Conservation (phyloP, 2,113 vertebrate species). For the Aix galericulata region DNA sequence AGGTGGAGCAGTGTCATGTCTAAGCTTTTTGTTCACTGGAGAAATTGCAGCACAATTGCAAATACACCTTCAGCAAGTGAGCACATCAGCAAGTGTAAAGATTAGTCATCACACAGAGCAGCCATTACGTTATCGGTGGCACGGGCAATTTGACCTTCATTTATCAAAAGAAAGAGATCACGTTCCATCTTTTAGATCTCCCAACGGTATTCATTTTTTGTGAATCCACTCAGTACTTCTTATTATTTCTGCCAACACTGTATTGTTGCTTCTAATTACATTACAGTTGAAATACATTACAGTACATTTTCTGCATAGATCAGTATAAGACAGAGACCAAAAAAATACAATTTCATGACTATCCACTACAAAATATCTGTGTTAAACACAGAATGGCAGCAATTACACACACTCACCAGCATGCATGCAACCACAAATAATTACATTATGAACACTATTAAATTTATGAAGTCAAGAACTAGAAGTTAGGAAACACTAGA, state of each 20-base stretch:
- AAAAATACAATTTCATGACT: background rate
- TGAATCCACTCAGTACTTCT: background rate
- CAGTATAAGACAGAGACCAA: background rate
- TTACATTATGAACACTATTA: background rate
- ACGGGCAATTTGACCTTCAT: background rate
- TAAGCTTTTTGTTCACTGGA: background rate
- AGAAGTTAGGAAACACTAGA: background rate
- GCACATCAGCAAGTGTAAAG: background rate
- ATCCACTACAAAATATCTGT: background rate
- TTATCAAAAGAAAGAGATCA: background rate
- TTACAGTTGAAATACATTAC: background rate
- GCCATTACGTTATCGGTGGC: background rate
- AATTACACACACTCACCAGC: background rate
- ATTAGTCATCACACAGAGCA: background rate
- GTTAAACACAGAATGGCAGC: background rate
- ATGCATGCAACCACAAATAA: background rate
- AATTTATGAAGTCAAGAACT: background rate
- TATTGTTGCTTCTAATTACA: background rate
- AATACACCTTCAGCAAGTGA: background rate
- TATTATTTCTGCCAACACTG: background rate
- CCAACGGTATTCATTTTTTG: background rate
- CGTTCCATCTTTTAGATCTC: background rate
- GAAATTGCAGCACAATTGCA: background rate
- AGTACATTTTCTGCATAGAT: background rate
- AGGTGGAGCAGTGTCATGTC: background rate